These are phyloP conservation scores for Mastomys natalensis DNA, from an alignment of 2,113 vertebrate species.

Conservation along the genomic window DNA sequence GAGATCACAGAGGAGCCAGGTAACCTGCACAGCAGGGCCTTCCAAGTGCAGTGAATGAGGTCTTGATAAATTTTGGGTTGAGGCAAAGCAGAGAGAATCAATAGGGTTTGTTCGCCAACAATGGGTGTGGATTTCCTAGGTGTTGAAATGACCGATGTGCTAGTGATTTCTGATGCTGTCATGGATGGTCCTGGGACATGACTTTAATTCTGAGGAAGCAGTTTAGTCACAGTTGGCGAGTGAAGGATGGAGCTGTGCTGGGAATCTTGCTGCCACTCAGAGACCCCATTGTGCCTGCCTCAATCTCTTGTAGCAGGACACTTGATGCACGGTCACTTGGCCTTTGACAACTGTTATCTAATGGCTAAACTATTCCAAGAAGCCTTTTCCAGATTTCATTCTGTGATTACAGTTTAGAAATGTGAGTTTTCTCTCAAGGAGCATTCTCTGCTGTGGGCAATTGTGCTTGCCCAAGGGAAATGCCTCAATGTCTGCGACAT, in stretches of 20 bases:
- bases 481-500: background rate
- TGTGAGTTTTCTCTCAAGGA: constrained; percentile 16
- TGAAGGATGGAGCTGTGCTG: background rate
- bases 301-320: background rate
- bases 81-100: background rate
- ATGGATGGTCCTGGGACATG: background rate
- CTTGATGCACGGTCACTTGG: background rate
- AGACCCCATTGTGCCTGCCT: background rate
- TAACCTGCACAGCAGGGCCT: background rate
- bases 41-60: background rate
- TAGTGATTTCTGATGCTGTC: background rate
- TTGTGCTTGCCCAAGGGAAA: background rate
- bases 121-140: background rate
- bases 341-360: constrained; percentile 46
- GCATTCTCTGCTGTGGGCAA: background rate
- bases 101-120: background rate
- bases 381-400: constrained; percentile 21
- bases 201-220: background rate
- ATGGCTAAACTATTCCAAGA: constrained; percentile 36
- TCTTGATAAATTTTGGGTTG: constrained; percentile 26
- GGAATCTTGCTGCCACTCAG: too few species aligned
- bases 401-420: constrained; percentile 15
- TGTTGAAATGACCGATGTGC: background rate
- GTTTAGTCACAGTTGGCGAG: background rate
- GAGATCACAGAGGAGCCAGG: background rate